A percentile compares a stretch with the other conserved stretches of the same genome.
phyloP scores from a whole-genome alignment of 2,888 invertebrate species.

The Acronicta aceris region DNA sequence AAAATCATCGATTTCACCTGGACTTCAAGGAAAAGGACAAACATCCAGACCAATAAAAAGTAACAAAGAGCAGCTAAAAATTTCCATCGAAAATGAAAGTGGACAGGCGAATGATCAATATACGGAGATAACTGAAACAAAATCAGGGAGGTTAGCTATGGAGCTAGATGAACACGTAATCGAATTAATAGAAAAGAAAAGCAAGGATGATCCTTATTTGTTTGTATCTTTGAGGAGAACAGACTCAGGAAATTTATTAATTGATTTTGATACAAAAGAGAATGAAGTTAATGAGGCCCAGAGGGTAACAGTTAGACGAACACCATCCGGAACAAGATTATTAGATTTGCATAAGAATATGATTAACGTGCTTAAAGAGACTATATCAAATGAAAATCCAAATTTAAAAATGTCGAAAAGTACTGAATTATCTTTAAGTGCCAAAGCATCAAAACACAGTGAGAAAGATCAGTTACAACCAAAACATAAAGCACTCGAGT shows the following conservation, averaged over 20 bases:
- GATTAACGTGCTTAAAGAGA: slow-evolving; percentile 37
- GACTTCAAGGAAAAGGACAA: slow-evolving; percentile 17
- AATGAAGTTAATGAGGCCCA: slow-evolving; percentile 26
- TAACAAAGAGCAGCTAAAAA: slow-evolving; percentile 35
- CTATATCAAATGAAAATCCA: slow-evolving; percentile 3
- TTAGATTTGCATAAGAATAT: slow-evolving; percentile 58
- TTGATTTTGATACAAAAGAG: slow-evolving; percentile 57
- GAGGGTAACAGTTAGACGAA: slow-evolving; percentile 51
- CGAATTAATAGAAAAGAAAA: slow-evolving; percentile 60
- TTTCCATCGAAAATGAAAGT: slow-evolving; percentile 32
- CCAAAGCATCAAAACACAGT: neutral
- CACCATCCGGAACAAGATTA: slow-evolving; percentile 56
- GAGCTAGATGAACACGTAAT: slow-evolving; percentile 65
- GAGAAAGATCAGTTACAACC: neutral
- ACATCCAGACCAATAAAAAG: slow-evolving; percentile 12
- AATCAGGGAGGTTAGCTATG: slow-evolving; percentile 62
- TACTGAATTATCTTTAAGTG: slow-evolving; percentile 3
- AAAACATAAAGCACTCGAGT: neutral
- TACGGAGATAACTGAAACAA: slow-evolving; percentile 56
- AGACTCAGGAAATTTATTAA: slow-evolving; percentile 55
- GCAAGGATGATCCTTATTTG: slow-evolving; percentile 50
- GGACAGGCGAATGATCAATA: slow-evolving; percentile 34
- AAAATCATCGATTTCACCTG: slow-evolving; percentile 13
- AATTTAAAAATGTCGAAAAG: slow-evolving; percentile 1
- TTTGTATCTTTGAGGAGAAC: slow-evolving; percentile 57